These are phyloP conservation scores for Drosophila austrosaltans DNA, from an alignment of 2,888 invertebrate species.

Conservation along the genomic window DNA sequence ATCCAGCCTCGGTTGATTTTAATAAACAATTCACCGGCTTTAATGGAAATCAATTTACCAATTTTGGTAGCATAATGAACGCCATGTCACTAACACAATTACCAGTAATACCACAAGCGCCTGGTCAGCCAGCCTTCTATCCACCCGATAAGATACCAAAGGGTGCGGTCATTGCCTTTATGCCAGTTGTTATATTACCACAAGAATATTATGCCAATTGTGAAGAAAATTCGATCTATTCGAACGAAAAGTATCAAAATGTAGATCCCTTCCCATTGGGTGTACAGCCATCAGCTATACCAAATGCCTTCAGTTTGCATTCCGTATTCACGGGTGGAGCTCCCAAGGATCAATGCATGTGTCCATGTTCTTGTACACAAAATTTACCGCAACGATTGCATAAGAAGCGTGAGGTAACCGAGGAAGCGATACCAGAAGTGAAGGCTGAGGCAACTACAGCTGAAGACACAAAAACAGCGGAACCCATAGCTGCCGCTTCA, in stretches of 20 bases:
- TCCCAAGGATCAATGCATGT: constrained; percentile 82
- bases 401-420: constrained; percentile 72
- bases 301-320: constrained; percentile 72
- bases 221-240: constrained; percentile 65
- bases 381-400: constrained; percentile 74
- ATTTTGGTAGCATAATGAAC: constrained; percentile 80
- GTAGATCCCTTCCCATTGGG: constrained; percentile 76
- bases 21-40: constrained; percentile 75
- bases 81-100: constrained; percentile 82
- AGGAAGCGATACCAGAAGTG: constrained; percentile 22
- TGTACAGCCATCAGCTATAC: constrained; percentile 79
- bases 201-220: constrained; percentile 85
- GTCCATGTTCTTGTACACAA: constrained; percentile 82
- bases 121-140: constrained; percentile 80
- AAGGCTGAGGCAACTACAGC: constrained; percentile 34
- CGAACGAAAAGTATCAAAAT: constrained; percentile 59
- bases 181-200: constrained; percentile 89
- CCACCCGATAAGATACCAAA: constrained; percentile 84
- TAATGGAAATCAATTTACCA: constrained; percentile 63
- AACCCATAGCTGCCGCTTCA: constrained; percentile 8
- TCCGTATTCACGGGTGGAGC: constrained; percentile 72
- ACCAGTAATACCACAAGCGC: constrained; percentile 81
- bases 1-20: constrained; percentile 69
- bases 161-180: constrained; percentile 87
- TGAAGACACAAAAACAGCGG: constrained; percentile 28